Evolutionary conservation across 2,113 vertebrate species (phyloP).

Genomic region (Erythrocercus mccallii): DNA sequence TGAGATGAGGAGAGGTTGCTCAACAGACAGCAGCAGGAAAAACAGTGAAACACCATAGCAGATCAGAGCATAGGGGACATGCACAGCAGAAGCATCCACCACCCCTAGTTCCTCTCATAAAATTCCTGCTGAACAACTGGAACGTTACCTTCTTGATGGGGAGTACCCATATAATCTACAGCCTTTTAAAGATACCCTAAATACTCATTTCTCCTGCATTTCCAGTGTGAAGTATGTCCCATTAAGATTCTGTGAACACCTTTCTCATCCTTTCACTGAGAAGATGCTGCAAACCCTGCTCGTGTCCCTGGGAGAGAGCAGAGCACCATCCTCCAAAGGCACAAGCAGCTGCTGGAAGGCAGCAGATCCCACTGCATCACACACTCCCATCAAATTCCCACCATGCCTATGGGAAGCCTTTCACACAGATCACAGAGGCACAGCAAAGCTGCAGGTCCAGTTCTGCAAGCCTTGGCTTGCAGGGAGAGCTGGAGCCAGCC

Average conservation of each 20-base stretch:
- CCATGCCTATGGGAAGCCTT: background rate
- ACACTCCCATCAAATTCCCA: background rate
- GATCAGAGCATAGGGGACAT: background rate
- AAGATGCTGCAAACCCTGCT: background rate
- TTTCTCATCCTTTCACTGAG: background rate
- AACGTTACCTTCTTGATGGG: background rate
- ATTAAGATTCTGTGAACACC: background rate
- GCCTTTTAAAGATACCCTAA: background rate
- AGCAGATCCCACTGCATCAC: background rate
- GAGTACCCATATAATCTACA: background rate
- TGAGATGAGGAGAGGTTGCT: fast-evolving
- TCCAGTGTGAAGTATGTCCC: background rate
- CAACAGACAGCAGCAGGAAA: background rate
- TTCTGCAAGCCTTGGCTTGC: background rate
- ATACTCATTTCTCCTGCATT: background rate
- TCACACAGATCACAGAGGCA: background rate
- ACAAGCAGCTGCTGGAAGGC: background rate
- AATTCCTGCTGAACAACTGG: background rate
- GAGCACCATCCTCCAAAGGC: background rate
- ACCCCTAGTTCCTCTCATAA: background rate
- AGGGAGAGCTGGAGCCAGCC: background rate
- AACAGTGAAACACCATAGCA: fast-evolving
- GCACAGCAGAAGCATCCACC: background rate
- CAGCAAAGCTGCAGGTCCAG: slow-evolving; percentile 28
- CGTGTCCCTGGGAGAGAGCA: fast-evolving